Evolutionary conservation across 2,113 vertebrate genomes (phyloP).

Genomic region (Benthochromis sp.): DNA sequence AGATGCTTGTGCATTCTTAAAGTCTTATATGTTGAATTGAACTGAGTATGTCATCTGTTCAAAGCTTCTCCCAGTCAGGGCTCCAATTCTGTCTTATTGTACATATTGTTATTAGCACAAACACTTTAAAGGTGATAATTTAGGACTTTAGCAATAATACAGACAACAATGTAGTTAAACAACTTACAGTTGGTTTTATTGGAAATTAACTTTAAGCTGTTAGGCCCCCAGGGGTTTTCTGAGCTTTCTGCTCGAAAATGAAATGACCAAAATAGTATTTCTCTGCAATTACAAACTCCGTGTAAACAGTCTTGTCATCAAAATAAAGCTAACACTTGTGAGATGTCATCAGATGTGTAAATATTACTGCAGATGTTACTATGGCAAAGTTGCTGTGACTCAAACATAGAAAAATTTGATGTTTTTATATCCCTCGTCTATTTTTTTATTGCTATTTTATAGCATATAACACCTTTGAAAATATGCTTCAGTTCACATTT

Average conservation of each 20-base stretch:
- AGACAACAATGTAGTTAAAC: not conserved
- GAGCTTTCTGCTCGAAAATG: not conserved
- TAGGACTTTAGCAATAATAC: not conserved
- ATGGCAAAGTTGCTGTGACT: not conserved
- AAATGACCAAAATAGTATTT: not conserved
- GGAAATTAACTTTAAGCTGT: not conserved
- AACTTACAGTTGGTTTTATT: not conserved
- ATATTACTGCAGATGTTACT: not conserved
- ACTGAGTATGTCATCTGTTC: too few relatives aligned
- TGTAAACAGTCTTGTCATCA: not conserved
- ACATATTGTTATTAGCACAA: too few relatives aligned
- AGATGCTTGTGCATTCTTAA: not conserved
- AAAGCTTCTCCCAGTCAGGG: too few relatives aligned
- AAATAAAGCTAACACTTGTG: not conserved
- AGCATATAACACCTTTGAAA: not conserved
- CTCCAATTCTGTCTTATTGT: too few relatives aligned
- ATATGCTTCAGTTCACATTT: not conserved
- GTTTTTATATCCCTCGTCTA: not conserved
- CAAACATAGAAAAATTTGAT: not conserved
- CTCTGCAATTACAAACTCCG: not conserved
- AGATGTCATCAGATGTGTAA: not conserved
- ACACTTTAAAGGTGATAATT: too few relatives aligned
- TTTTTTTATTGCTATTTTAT: not conserved
- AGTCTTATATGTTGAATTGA: too few relatives aligned
- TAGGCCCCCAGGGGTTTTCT: not conserved